A percentile compares a stretch with the other conserved stretches of the same genome.
These are phyloP conservation scores for Pissodes strobi DNA, from an alignment of 1,140 invertebrate species.

Conservation along the genomic window DNA sequence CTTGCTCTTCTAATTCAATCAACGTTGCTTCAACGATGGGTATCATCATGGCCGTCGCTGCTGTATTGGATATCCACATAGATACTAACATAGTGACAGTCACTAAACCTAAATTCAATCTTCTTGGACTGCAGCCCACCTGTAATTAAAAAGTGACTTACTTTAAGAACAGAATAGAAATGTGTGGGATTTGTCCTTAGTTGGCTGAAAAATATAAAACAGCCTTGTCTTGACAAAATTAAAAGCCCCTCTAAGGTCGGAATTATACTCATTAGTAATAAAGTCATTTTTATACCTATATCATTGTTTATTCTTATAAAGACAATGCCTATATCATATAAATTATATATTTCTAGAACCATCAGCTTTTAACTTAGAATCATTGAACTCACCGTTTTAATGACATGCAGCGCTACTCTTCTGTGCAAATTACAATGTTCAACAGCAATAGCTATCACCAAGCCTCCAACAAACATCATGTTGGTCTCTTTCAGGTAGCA, in stretches of 20 bases:
- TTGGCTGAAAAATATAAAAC: too few relatives aligned
- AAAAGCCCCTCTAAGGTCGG: too few relatives aligned
- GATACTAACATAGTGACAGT: conserved; percentile 79
- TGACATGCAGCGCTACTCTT: conserved; percentile 78
- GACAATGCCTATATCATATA: too few relatives aligned
- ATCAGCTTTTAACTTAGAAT: too few relatives aligned
- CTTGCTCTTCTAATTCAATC: conserved; percentile 70
- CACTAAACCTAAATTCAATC: conserved; percentile 75
- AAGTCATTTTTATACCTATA: not conserved
- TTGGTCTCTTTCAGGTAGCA: conserved; percentile 85
- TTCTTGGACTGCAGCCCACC: conserved; percentile 75
- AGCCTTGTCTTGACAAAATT: too few relatives aligned
- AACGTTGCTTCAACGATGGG: conserved; percentile 80
- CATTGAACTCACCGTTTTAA: conserved; percentile 60
- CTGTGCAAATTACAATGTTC: conserved; percentile 84
- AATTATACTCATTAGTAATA: not conserved
- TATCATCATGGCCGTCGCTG: conserved; percentile 84
- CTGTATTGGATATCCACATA: conserved; percentile 87
- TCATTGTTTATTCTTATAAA: too few relatives aligned
- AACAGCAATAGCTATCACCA: conserved; percentile 83
- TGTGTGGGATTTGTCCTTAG: too few relatives aligned
- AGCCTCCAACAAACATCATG: conserved; percentile 81
- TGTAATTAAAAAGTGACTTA: not conserved
- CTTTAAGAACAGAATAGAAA: not conserved
- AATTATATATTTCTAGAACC: too few relatives aligned